Evolutionary conservation across 1,140 invertebrate genomes (phyloP), one percentile per base, ranked within the genome.

Genomic region (Reticulitermes speratus): DNA sequence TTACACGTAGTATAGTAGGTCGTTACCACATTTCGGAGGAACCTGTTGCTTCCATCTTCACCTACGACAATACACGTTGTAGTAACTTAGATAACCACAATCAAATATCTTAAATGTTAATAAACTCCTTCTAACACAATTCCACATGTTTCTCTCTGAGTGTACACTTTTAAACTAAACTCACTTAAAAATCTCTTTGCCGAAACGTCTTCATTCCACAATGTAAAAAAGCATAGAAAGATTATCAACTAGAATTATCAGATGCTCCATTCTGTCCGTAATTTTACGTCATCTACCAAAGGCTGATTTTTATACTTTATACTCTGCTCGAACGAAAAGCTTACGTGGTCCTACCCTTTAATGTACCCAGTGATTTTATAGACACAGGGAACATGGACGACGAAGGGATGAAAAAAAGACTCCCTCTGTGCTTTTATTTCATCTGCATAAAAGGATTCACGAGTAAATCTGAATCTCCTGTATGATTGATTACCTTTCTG

Each of bases 401-500:
- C 65, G 65, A 75, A n/a, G 65, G 65, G 65, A 75, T 75, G n/a
- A 30, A 75, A 55, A 75, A 65, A 65, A 65, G 19, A 30, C 65
- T 75, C 65, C 65, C 65, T 75, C 65, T 75, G 65, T 75, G 65
- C 65, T 75, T 75, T 75, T 75, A 75, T 75, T 75, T 75, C 65
- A 75, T 75, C 65, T 75, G 25, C 65, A 75, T 75, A 75, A 75
- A 75, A 75, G 65, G 65, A 75, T 75, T 75, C 65, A 30, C 65
- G 25, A 75, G 65, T 75, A 75, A 75, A 75, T 75, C 65, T 75
- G 65, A 16, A 75, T 75, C 65, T 75, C 65, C 65, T 75, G 65
- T 75, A 75, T 75, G 65, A 75, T 75, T 75, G 65, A 75, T 75
- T 75, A 75, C 65, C 65, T 75, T 75, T 75, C 65, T 75, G 65